Conservation (phyloP, 2,888 invertebrate genomes). For the Eupithecia centaureata region DNA sequence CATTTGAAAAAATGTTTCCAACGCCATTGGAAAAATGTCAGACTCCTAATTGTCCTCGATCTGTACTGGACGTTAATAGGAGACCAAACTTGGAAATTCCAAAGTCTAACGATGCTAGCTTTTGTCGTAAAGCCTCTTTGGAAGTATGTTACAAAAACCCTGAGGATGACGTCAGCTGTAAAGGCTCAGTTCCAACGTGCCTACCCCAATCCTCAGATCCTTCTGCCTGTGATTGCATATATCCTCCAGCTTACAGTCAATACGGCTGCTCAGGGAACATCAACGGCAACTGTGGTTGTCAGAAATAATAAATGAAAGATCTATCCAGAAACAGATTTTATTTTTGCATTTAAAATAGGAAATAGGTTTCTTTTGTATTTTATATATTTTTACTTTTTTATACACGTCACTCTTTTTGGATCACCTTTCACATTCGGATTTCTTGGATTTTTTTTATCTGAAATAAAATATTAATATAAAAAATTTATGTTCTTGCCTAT, state of each 20-base stretch:
- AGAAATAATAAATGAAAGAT: background rate
- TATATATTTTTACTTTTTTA: background rate
- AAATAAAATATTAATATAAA: background rate
- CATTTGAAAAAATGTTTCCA: background rate
- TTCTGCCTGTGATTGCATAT: conserved; percentile 45
- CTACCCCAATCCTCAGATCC: background rate
- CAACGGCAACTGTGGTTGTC: conserved; percentile 55
- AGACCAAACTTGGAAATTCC: background rate
- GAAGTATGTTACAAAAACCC: background rate
- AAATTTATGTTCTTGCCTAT: background rate
- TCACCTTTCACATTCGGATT: background rate
- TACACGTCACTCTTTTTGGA: background rate
- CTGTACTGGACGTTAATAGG: background rate
- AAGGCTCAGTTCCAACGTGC: background rate
- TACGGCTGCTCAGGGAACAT: conserved; percentile 57
- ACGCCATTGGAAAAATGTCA: background rate
- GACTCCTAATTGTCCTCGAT: background rate
- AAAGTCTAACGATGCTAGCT: background rate
- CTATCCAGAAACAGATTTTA: background rate
- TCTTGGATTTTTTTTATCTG: background rate
- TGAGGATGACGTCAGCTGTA: background rate
- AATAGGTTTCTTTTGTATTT: background rate
- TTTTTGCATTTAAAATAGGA: background rate
- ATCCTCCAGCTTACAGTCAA: conserved; percentile 57
- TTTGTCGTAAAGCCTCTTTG: background rate